Base-by-base conservation (phyloP, 2,113 vertebrate species). In the Epinephelus cyanopodus region DNA sequence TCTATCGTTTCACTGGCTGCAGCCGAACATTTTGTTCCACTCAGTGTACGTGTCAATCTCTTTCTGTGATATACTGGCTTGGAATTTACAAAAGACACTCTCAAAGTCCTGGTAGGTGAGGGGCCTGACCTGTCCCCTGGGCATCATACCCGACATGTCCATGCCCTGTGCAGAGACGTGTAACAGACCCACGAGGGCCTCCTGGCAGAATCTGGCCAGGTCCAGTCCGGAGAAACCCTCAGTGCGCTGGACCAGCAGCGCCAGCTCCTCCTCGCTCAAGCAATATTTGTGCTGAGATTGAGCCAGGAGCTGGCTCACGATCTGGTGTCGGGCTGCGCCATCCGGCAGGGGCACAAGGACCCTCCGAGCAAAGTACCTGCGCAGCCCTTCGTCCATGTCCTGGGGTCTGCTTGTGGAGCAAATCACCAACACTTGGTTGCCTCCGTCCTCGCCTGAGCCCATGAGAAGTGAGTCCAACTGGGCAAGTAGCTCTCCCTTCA, bases 21-120 rank as follows among this genome's bases (percentile, higher is more conserved):
- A 98, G 95, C 97, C 97, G 94, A 98, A 98, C 97, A 98, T 98
- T 98, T 99, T 99, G 97, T 98, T 98, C 98, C 98, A 99, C 96
- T 99, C 97, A 91, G 97, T 95, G 94, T 98, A 98, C 57, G 96
- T 98, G 95, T 99, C 97, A 90, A 98, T 97, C 95, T 99, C 97
- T 96, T 98, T 99, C 94, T 98, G 97, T 91, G 97, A 98, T 97
- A 97, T 97, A 96, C 97, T 98, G 95, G 97, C 96, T 94, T 98
- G 97, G 93, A 98, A 98, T 96, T 98, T 98, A 97, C 98, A 98
- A 96, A 98, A 97, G 95, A 97, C 96, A 89, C 96, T 96, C 95
- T 99, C 97, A 94, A 98, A 97, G 97, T 99, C 98, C 96, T 97
- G 97, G 96, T 98, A 99, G 87, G 98, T 97, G 90, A 99, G 90